A percentile compares a stretch with the other conserved stretches of the same genome.
Conservation (phyloP, 2,888 invertebrate species). For the Habroteleia sp. region DNA sequence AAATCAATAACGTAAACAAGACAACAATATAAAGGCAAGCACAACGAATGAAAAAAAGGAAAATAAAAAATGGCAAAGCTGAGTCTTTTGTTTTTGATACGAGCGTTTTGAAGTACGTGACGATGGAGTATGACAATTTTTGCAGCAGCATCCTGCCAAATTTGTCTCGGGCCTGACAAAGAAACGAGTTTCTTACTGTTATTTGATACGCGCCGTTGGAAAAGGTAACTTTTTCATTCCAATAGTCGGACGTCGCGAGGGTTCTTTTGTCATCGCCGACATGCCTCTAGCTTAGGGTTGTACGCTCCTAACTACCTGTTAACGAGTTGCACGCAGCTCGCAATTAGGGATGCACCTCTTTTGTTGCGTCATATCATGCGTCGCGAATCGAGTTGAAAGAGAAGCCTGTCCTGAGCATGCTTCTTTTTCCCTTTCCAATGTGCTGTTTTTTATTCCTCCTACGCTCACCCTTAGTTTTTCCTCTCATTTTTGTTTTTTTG, state of each 20-base stretch:
- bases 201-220: constrained; percentile 38
- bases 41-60: neutral
- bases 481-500: constrained; percentile 34
- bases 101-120: constrained; percentile 23
- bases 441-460: constrained; percentile 1
- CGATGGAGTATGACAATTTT: constrained; percentile 8
- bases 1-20: neutral
- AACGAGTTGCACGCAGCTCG: constrained; percentile 62
- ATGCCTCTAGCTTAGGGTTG: constrained; percentile 47
- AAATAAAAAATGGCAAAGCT: neutral
- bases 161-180: constrained; percentile 32
- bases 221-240: constrained; percentile 49
- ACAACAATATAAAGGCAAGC: too few relatives aligned
- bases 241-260: constrained; percentile 30
- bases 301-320: constrained; percentile 53
- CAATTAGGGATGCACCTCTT: constrained; percentile 61
- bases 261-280: constrained; percentile 45
- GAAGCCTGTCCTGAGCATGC: constrained; percentile 42
- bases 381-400: constrained; percentile 55
- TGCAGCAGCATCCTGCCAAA: constrained; percentile 36
- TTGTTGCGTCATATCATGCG: constrained; percentile 56
- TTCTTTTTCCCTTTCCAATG: constrained; percentile 8
- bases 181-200: constrained; percentile 33
- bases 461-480: constrained; percentile 31
- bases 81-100: constrained; percentile 25